A percentile compares a stretch with the other conserved stretches of the same genome.
Conservation (phyloP, 2,888 invertebrate genomes). For the Dasysyrphus albostriatus region DNA sequence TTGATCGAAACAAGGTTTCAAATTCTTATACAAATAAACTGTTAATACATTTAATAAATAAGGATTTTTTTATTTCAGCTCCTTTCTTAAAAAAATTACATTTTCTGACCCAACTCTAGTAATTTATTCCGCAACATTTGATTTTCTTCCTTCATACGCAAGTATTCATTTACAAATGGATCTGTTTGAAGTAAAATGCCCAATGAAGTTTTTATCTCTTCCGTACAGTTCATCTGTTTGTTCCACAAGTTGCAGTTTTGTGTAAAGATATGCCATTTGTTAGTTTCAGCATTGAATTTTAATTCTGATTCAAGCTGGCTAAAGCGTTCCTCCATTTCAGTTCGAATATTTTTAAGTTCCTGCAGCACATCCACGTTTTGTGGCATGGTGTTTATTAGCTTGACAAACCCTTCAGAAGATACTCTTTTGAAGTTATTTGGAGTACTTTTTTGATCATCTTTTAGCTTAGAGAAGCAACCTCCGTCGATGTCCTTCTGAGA, state of each 20-base stretch:
- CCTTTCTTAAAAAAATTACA: slow-evolving; percentile 18
- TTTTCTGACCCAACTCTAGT: slow-evolving; percentile 71
- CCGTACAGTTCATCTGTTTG: slow-evolving; percentile 77
- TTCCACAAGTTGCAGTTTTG: slow-evolving; percentile 79
- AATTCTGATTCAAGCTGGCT: slow-evolving; percentile 79
- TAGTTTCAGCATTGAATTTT: slow-evolving; percentile 79
- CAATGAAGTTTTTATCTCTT: slow-evolving; percentile 79
- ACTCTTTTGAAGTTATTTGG: slow-evolving; percentile 78
- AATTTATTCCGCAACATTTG: slow-evolving; percentile 79
- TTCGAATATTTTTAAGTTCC: slow-evolving; percentile 78
- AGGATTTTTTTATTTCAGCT: neutral
- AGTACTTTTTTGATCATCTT: slow-evolving; percentile 80
- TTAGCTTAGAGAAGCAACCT: slow-evolving; percentile 78
- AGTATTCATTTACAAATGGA: slow-evolving; percentile 80
- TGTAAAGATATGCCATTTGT: slow-evolving; percentile 79
- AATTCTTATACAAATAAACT: no score
- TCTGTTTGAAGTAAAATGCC: slow-evolving; percentile 80
- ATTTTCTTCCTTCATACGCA: slow-evolving; percentile 80
- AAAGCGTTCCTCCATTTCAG: slow-evolving; percentile 79
- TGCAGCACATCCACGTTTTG: slow-evolving; percentile 75
- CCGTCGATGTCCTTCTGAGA: slow-evolving; percentile 74
- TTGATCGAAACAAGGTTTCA: no score
- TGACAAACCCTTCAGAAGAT: slow-evolving; percentile 46
- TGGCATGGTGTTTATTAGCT: slow-evolving; percentile 51
- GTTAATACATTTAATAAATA: slow-evolving; percentile 7